Base-by-base conservation (phyloP, 2,888 invertebrate species). In the Petrolisthes manimaculis region DNA sequence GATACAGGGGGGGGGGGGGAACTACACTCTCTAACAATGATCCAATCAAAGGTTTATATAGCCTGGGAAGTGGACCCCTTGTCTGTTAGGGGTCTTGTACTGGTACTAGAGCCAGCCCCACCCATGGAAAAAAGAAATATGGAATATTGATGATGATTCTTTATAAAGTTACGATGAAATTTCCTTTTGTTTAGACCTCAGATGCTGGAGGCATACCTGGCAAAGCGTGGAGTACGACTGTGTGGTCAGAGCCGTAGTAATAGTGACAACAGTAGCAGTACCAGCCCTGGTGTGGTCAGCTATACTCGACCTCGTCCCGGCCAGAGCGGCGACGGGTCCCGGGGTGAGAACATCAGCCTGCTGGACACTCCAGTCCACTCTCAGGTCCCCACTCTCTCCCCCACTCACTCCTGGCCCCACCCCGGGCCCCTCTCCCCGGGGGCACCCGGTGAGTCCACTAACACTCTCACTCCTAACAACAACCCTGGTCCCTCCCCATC, bases 281-380 rank as follows among this genome's bases (percentile, higher is more conserved):
- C 51, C 14, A 54, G 71, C 54, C 51, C 86, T 14, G 84, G 83
- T 51, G 84, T 81, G 9, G 84, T 88, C 80, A 88, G 80, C 84
- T 88, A 84, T 84, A 88, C 88, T 5, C 88, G 88, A 51, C 88
- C 88, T n/a, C 78, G 88, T 75, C 81, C 88, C 51, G 84, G 88
- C 24, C 55, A 84, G 8, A 82, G 56, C 56, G 54, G 56, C 56
- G 84, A 88, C n/a, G 88, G 84, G 80, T 88, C 84, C 67, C 81
- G 88, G 71, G 88, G 88, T 88, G 88, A 88, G 88, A 84, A 81
- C 71, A 84, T 84, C 74, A 88, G 88, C 79, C 88, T 88, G 71
- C 84, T 88, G 88, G 88, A 88, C 84, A 88, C 88, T 75, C 88
- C 88, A 69, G 88, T 88, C 77, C 88, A 74, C 80, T 84, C 84